A percentile compares a stretch with the other conserved stretches of the same genome.
Conservation (phyloP, 2,113 vertebrate genomes). For the Tiliqua scincoides region DNA sequence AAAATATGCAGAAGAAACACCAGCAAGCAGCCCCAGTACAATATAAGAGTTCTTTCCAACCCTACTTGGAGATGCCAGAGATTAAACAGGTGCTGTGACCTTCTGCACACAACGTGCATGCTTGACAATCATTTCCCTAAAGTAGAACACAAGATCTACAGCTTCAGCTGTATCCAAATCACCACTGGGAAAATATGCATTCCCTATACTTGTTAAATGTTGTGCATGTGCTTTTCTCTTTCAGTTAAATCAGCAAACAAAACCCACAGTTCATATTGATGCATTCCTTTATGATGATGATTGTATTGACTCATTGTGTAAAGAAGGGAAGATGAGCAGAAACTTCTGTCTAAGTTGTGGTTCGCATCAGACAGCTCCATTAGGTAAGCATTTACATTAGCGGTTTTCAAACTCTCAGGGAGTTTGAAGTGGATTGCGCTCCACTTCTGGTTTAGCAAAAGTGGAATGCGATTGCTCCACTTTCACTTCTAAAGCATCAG, state of each 20-base stretch:
- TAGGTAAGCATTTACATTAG: constrained; percentile 75
- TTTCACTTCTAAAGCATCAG: no score
- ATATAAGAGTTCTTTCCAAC: background rate
- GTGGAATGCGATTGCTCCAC: no score
- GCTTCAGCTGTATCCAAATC: background rate
- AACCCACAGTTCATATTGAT: constrained; percentile 87
- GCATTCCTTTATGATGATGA: constrained; percentile 93
- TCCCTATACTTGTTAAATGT: background rate
- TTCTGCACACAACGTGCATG: no score
- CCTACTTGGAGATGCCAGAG: background rate
- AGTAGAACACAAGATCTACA: background rate
- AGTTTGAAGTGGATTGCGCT: no score
- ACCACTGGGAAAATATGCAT: background rate
- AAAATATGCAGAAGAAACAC: no score
- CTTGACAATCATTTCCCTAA: no score
- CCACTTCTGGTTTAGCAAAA: no score
- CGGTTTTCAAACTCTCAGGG: no score
- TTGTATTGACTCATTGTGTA: constrained; percentile 87
- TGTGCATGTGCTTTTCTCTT: constrained; percentile 33
- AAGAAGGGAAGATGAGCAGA: constrained; percentile 88
- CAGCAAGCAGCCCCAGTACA: background rate
- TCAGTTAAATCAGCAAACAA: constrained; percentile 81
- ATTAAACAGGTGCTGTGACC: no score
- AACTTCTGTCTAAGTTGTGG: constrained; percentile 88
- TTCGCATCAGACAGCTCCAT: constrained; percentile 82